These are phyloP conservation scores for Choloepus hoffmanni DNA, from an alignment of 2,113 vertebrate species.

Conservation along the genomic window DNA sequence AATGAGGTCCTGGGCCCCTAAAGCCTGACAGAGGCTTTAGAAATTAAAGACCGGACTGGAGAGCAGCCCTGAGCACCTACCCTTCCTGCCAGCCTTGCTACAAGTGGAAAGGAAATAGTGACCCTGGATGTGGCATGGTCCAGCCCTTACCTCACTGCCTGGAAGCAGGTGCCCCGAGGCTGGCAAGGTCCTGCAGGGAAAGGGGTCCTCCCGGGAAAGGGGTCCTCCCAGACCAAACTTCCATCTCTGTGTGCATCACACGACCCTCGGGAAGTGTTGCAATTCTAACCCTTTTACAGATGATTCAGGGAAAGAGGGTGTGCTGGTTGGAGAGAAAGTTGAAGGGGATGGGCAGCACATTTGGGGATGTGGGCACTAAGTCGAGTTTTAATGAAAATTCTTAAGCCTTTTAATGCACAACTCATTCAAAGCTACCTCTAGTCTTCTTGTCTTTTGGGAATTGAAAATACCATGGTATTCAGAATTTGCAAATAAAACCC, in stretches of 20 bases:
- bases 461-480: slow-evolving; percentile 54
- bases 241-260: neutral
- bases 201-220: neutral
- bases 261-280: neutral
- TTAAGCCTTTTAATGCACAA: slow-evolving; percentile 71
- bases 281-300: neutral
- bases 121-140: neutral
- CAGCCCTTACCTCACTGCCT: neutral
- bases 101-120: neutral
- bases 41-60: neutral
- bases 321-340: neutral
- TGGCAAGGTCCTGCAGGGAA: neutral
- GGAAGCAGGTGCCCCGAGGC: neutral
- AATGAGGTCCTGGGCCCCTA: neutral
- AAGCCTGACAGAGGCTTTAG: slow-evolving; percentile 30
- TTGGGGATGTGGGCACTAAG: neutral
- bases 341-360: neutral
- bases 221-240: neutral
- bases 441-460: slow-evolving; percentile 67
- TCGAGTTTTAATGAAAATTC: slow-evolving; percentile 72
- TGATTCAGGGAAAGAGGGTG: neutral
- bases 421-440: slow-evolving; percentile 35
- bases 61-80: neutral
- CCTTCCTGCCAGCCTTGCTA: neutral
- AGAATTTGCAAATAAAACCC: slow-evolving; percentile 10